Evolutionary conservation across 2,113 vertebrate species (phyloP).

Genomic region (Taxidea taxus): DNA sequence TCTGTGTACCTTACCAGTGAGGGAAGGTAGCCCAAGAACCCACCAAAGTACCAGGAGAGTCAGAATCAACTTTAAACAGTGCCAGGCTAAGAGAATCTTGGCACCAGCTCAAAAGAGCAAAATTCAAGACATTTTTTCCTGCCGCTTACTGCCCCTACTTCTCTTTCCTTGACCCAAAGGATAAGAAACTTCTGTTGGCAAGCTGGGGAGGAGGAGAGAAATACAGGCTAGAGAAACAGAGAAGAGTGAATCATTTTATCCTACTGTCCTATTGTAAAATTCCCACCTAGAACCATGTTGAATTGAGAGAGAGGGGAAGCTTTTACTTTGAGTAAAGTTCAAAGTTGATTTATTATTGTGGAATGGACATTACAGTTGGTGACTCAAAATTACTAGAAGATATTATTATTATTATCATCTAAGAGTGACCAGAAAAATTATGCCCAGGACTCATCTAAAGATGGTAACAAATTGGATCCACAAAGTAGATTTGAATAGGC

Average conservation of each 20-base stretch:
- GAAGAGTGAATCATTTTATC: neutral
- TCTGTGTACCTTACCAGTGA: neutral
- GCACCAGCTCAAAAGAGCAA: neutral
- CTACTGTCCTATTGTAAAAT: neutral
- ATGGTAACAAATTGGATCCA: neutral
- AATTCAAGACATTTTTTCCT: neutral
- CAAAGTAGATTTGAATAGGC: neutral
- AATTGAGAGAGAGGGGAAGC: neutral
- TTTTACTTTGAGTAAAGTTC: neutral
- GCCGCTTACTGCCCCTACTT: neutral
- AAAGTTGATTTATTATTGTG: neutral
- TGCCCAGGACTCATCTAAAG: neutral
- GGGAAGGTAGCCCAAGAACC: neutral
- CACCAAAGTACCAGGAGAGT: neutral
- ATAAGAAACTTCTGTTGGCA: neutral
- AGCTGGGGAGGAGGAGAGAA: neutral
- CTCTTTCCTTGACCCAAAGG: neutral
- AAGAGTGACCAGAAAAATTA: neutral
- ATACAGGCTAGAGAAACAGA: neutral
- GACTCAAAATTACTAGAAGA: neutral
- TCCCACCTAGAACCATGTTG: neutral
- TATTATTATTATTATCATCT: neutral
- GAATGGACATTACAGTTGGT: neutral
- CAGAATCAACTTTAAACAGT: neutral
- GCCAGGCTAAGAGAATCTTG: neutral